A percentile compares a stretch with the other conserved stretches of the same genome.
Conservation (phyloP, 2,797 vertebrate genomes). For the Sarcoramphus papa region DNA sequence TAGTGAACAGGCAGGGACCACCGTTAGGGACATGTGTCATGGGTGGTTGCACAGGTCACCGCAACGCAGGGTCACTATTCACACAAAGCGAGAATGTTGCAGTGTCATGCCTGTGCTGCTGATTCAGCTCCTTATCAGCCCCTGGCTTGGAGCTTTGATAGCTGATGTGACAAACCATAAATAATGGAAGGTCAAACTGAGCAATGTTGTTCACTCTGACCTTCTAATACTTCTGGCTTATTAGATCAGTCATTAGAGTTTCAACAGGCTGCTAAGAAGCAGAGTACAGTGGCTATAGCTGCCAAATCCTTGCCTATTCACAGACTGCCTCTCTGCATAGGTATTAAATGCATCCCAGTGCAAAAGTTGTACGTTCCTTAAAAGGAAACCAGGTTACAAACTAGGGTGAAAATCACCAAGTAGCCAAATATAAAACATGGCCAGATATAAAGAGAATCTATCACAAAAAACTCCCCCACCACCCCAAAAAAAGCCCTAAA, state of each 20-base stretch:
- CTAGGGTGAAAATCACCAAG: background rate
- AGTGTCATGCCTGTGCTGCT: slow-evolving; percentile 38
- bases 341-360: background rate
- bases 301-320: slow-evolving; percentile 3
- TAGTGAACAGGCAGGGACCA: background rate
- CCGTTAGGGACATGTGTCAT: slow-evolving; percentile 2
- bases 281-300: slow-evolving; percentile 32
- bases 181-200: slow-evolving; percentile 55
- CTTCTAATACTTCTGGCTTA: slow-evolving; percentile 58
- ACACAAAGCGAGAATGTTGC: background rate
- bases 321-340: background rate
- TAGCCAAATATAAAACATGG: background rate
- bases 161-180: slow-evolving; percentile 57
- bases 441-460: background rate
- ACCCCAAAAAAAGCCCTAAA: background rate
- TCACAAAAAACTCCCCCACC: background rate
- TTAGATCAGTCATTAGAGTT: slow-evolving; percentile 50
- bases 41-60: slow-evolving; percentile 55
- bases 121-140: slow-evolving; percentile 49
- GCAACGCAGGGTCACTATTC: background rate
- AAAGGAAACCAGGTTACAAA: background rate
- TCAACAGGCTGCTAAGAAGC: slow-evolving; percentile 44
- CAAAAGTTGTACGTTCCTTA: background rate
- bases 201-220: slow-evolving; percentile 40
- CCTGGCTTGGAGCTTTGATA: slow-evolving; percentile 31